Conservation (phyloP, 2,797 vertebrate species). For the Sebastes itinus region DNA sequence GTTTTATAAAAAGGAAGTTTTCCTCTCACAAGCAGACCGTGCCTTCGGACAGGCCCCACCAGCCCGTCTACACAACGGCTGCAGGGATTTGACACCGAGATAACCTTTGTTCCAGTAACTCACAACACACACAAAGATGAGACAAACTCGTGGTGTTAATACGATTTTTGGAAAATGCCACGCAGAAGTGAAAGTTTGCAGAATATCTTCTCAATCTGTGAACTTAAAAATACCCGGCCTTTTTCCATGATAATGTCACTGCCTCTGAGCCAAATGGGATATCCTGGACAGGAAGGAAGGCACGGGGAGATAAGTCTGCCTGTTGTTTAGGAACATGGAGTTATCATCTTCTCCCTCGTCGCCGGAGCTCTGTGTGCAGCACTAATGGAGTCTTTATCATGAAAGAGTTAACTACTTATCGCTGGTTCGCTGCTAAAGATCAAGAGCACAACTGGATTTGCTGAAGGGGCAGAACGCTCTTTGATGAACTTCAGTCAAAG, state of each 20-base stretch:
- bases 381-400: constrained; percentile 67
- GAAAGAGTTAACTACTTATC: constrained; percentile 68
- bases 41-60: constrained; percentile 29
- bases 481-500: constrained; percentile 69
- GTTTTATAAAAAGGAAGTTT: constrained; percentile 67
- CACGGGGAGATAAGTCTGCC: constrained; percentile 59
- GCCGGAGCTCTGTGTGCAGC: constrained; percentile 9
- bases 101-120: constrained; percentile 37
- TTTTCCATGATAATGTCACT: constrained; percentile 17
- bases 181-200: neutral
- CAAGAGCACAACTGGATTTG: constrained; percentile 61
- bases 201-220: constrained; percentile 27
- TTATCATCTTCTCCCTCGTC: constrained; percentile 39
- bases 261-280: constrained; percentile 47
- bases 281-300: constrained; percentile 66
- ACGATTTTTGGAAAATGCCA: constrained; percentile 16
- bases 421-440: constrained; percentile 43
- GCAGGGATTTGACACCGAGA: constrained; percentile 36
- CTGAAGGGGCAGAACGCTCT: constrained; percentile 56
- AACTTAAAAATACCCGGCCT: constrained; percentile 6
- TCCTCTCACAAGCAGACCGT: constrained; percentile 34
- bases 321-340: constrained; percentile 71
- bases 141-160: constrained; percentile 14
- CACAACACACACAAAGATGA: neutral
- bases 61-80: constrained; percentile 19